A percentile compares a stretch with the other conserved stretches of the same genome.
These are phyloP conservation scores for Apeira syringaria DNA, from an alignment of 2,888 invertebrate genomes.

Conservation along the genomic window DNA sequence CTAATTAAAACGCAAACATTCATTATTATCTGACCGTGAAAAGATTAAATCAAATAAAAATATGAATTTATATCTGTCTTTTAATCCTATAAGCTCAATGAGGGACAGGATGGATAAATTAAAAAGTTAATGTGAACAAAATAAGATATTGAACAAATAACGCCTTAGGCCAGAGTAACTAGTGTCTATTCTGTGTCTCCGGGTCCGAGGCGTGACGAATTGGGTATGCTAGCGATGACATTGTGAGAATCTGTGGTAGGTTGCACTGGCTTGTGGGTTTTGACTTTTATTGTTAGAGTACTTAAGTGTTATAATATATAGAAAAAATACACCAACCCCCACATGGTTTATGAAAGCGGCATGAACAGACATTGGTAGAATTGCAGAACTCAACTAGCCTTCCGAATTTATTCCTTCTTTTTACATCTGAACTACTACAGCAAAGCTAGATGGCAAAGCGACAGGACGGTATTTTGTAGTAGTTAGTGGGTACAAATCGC, in stretches of 20 bases:
- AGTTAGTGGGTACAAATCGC: too few relatives aligned
- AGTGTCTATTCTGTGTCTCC: background rate
- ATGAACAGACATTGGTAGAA: too few relatives aligned
- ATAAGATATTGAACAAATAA: conserved; percentile 52
- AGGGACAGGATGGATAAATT: conserved; percentile 43
- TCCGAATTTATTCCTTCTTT: too few relatives aligned
- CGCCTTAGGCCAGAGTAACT: conserved; percentile 12
- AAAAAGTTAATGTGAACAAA: conserved; percentile 49
- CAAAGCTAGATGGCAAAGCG: too few relatives aligned
- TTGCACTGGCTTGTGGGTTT: conserved; percentile 3
- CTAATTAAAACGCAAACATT: conserved; percentile 35
- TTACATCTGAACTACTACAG: too few relatives aligned
- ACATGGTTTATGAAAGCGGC: too few relatives aligned
- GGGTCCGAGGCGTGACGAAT: conserved; percentile 46
- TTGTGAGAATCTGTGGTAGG: conserved; percentile 31
- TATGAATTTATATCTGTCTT: conserved; percentile 48
- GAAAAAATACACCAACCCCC: too few relatives aligned
- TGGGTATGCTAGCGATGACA: conserved; percentile 40
- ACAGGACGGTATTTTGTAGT: too few relatives aligned
- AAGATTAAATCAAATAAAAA: conserved; percentile 41
- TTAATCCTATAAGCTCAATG: conserved; percentile 44
- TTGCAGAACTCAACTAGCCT: too few relatives aligned
- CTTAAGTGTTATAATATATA: background rate
- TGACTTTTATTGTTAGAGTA: background rate
- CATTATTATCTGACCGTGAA: conserved; percentile 23